Evolutionary conservation across 2,113 vertebrate species (phyloP).

Genomic region (Vicugna pacos): DNA sequence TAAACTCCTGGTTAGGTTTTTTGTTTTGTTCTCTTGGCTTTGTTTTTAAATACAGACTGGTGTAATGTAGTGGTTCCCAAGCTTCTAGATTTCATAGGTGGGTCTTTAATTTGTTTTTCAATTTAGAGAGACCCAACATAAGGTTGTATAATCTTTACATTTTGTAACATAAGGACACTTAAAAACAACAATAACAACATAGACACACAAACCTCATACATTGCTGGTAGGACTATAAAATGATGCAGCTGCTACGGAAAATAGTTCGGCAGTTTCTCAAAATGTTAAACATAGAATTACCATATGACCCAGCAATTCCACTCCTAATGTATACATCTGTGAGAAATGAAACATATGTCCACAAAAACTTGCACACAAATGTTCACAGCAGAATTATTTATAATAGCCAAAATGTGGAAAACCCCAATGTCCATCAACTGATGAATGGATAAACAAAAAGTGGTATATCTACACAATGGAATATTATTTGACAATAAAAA

Average conservation of each 20-base stretch:
- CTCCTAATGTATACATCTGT: neutral
- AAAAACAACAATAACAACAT: neutral
- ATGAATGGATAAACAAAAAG: neutral
- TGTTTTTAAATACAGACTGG: neutral
- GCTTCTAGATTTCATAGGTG: neutral
- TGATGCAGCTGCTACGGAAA: neutral
- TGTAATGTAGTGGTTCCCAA: neutral
- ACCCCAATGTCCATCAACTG: neutral
- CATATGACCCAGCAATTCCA: neutral
- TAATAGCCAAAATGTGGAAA: neutral
- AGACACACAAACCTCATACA: neutral
- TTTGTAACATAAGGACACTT: neutral
- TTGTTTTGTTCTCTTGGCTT: neutral
- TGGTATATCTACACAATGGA: neutral
- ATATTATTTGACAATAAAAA: constrained; percentile 29
- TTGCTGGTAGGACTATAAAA: neutral
- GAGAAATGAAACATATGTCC: neutral
- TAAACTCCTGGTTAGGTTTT: neutral
- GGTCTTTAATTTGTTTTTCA: neutral
- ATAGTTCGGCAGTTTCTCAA: neutral
- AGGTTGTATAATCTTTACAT: neutral
- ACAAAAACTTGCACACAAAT: neutral
- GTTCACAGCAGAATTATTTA: neutral
- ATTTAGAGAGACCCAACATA: neutral
- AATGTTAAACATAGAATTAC: neutral